Conservation (phyloP, 2,888 invertebrate species). For the Rhagophthalmus giganteus region DNA sequence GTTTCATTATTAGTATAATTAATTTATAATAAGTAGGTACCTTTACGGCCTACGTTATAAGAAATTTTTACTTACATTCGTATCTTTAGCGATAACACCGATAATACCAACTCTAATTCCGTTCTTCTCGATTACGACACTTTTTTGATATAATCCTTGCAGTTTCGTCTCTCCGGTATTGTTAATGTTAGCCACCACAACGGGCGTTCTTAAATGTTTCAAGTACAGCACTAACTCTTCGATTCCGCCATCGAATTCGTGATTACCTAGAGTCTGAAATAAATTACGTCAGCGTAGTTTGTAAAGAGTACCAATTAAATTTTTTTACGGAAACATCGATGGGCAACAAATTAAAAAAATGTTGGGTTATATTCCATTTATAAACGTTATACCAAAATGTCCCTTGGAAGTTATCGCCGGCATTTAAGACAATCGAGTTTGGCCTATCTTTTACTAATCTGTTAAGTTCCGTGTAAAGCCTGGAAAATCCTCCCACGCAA, state of each 20-base stretch:
- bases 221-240: constrained; percentile 74
- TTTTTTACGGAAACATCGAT: constrained; percentile 73
- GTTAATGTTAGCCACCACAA: constrained; percentile 78
- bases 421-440: constrained; percentile 73
- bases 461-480: constrained; percentile 63
- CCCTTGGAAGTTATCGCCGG: constrained; percentile 84
- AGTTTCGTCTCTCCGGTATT: constrained; percentile 67
- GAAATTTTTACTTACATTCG: constrained; percentile 64
- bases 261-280: constrained; percentile 77
- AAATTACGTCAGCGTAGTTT: background rate
- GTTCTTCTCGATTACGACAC: constrained; percentile 63
- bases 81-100: constrained; percentile 72
- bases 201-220: constrained; percentile 63
- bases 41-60: too few relatives aligned
- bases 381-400: constrained; percentile 80
- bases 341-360: constrained; percentile 74
- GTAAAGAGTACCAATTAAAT: background rate
- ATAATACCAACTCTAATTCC: constrained; percentile 76
- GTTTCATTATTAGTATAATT: too few relatives aligned
- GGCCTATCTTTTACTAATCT: constrained; percentile 56
- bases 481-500: constrained; percentile 72
- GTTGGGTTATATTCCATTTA: constrained; percentile 73
- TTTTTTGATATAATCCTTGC: constrained; percentile 65
- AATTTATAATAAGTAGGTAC: too few relatives aligned
- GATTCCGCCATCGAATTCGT: constrained; percentile 81